These are phyloP conservation scores for Euleptes europaea DNA, from an alignment of 2,113 vertebrate genomes.

Conservation along the genomic window DNA sequence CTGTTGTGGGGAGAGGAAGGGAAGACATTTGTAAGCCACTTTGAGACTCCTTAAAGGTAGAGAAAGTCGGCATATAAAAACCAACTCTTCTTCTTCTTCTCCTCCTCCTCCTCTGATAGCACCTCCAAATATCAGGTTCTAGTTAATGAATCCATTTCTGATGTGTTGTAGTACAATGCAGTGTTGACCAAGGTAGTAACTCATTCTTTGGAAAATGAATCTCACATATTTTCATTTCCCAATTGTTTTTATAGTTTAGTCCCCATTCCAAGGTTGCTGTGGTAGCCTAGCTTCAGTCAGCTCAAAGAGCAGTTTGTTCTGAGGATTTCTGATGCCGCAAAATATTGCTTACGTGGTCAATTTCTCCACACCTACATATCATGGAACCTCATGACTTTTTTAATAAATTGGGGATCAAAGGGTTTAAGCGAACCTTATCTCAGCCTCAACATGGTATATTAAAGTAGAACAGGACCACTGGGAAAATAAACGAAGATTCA, in stretches of 20 bases:
- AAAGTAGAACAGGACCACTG: neutral
- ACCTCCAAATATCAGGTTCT: neutral
- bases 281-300: neutral
- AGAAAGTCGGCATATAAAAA: too few species aligned
- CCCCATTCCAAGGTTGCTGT: slow-evolving; percentile 7
- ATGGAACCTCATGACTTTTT: slow-evolving; percentile 15
- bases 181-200: neutral
- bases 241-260: neutral
- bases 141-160: neutral
- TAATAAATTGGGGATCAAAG: neutral
- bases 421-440: slow-evolving; percentile 33
- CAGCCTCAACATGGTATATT: neutral
- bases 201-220: neutral
- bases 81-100: too few species aligned
- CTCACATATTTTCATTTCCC: neutral
- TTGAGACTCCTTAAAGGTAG: too few species aligned
- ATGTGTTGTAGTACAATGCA: neutral
- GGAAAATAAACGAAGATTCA: slow-evolving; percentile 27
- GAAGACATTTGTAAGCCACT: too few species aligned
- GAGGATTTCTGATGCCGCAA: neutral
- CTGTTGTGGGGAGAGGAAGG: too few species aligned
- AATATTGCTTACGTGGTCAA: neutral
- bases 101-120: neutral
- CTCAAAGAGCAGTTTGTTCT: neutral
- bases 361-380: neutral